These are phyloP conservation scores for Theristus sp. DNA, from an alignment of 2,888 invertebrate species.

Conservation along the genomic window DNA sequence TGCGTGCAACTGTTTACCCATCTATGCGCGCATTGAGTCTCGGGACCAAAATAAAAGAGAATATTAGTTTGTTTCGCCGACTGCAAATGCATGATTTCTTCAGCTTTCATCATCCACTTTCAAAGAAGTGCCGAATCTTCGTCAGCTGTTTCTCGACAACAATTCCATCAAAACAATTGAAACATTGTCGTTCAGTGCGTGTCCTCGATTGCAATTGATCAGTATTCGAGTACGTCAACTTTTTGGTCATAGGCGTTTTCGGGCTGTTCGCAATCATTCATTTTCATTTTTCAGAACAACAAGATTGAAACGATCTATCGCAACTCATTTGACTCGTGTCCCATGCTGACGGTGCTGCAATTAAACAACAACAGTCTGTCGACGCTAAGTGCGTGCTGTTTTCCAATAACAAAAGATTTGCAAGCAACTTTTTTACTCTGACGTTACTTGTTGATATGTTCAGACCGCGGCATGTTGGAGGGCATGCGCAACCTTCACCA, in stretches of 20 bases:
- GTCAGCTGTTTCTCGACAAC: conserved; percentile 40
- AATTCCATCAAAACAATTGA: conserved; percentile 51
- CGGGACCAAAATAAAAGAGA: too few species aligned
- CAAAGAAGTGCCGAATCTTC: conserved; percentile 51
- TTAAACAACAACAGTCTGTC: neutral
- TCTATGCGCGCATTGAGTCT: too few species aligned
- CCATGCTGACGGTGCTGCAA: neutral
- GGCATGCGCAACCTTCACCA: neutral
- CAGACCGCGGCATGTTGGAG: neutral
- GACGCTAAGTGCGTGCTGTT: neutral
- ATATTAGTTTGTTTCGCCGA: too few species aligned
- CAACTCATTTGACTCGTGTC: neutral
- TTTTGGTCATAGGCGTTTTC: too few species aligned
- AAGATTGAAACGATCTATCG: neutral
- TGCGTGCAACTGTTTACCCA: too few species aligned
- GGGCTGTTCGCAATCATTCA: too few species aligned
- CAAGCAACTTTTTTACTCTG: neutral
- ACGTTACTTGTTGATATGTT: neutral
- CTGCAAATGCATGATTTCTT: too few species aligned
- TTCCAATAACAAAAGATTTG: neutral
- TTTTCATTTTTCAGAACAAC: neutral
- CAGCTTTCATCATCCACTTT: conserved; percentile 44
- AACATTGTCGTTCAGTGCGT: conserved; percentile 58
- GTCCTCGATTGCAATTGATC: conserved; percentile 46
- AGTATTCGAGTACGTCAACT: conserved; percentile 42